Evolutionary conservation across 2,113 vertebrate species (phyloP).

Genomic region (Nyctereutes procyonoides): DNA sequence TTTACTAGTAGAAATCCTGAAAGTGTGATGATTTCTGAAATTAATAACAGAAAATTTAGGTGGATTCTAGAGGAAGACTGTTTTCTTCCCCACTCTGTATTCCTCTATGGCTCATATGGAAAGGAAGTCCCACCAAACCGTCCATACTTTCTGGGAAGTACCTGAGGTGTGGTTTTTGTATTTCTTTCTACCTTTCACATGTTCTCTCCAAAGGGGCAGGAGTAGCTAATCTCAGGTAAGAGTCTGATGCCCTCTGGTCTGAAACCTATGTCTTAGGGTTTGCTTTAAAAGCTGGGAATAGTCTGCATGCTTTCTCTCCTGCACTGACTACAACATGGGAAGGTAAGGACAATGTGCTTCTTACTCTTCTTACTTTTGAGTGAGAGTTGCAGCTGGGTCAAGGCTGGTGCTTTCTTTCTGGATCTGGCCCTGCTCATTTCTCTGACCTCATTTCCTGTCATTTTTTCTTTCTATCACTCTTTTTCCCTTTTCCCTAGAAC

Average conservation of each 20-base stretch:
- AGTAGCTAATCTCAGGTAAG: neutral
- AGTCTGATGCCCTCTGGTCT: neutral
- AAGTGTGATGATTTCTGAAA: slow-evolving; percentile 64
- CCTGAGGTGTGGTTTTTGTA: slow-evolving; percentile 43
- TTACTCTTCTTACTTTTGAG: neutral
- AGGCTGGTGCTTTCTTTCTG: neutral
- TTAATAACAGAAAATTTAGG: slow-evolving; percentile 64
- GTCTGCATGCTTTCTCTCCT: neutral
- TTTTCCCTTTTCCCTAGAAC: neutral
- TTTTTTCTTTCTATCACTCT: neutral
- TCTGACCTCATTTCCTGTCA: neutral
- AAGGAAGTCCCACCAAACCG: slow-evolving; percentile 45
- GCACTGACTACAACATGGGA: neutral
- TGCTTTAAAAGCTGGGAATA: neutral
- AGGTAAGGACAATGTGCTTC: neutral
- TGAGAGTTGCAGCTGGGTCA: neutral
- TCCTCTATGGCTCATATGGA: neutral
- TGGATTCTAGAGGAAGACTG: slow-evolving; percentile 62
- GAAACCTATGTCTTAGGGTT: neutral
- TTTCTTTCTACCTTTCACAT: neutral
- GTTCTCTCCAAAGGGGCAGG: neutral
- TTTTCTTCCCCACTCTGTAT: slow-evolving; percentile 24
- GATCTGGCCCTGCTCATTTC: neutral
- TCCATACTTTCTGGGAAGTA: slow-evolving; percentile 64
- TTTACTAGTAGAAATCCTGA: slow-evolving; percentile 26